Evolutionary conservation across 1,140 invertebrate species (phyloP), one percentile per base, ranked within the genome.

Genomic region (Mylabris phalerata): DNA sequence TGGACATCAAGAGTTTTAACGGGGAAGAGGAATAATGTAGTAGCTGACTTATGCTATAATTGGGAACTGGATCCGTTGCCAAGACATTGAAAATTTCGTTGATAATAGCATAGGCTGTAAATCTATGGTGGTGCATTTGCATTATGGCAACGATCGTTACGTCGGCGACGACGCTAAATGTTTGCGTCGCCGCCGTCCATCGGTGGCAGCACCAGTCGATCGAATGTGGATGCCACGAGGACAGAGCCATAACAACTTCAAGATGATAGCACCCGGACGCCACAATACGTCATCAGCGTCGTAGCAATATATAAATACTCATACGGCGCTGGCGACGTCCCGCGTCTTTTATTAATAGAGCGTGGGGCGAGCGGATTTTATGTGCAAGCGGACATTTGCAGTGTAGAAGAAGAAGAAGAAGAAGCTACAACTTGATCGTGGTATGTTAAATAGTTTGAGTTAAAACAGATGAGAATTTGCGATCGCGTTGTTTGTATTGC

Each of bases 291-390:
- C 46, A 47, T 55, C 52, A 57, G 52, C 47, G 47, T 55, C 52
- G 61, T 56, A 60, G 61, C 57, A 57, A 57, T 57, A 63, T 63
- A 63, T 61, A 61, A 61, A 61, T 57, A 61, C 47, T 48, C 55
- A 55, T 55, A 47, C 52, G 52, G 52, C 44, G 51, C 26, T 51
- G 50, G 10, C 61, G 56, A 49, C 46, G 51, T 60, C 49, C 50
- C 38, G 55, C 45, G 52, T 55, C 52, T 47, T 56, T 54, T 62
- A 58, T 62, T 43, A 59, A 64, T 60, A 56, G 55, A 54, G 59
- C 56, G 9, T 42, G 41, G 41, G 41, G 41, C 41, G 9, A 10
- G 52, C 57, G 52, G 52, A 38, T 55, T 39, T 38, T 24, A 42
- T 25, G 41, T 9, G 51, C 27, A 13, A 43, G 38, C 52, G 52